Evolutionary conservation across 64 coral and sea anemone species (phyloP).

Genomic region (Dendrophyllia cribrosa): DNA sequence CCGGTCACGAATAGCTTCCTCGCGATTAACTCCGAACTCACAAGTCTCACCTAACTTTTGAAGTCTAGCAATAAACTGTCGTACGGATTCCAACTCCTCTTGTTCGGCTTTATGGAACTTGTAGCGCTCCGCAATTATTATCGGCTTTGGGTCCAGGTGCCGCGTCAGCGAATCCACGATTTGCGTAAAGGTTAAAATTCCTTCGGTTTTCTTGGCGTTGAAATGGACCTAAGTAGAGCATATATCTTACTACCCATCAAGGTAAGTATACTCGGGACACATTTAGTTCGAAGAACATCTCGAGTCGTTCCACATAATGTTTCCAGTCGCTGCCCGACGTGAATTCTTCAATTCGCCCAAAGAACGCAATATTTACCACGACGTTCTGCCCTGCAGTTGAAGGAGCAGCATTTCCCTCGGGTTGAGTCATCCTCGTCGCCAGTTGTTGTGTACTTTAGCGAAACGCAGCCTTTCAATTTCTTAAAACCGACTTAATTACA

Average conservation of each 20-base stretch:
- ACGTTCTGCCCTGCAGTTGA: too few species aligned
- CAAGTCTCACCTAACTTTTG: constrained; percentile 37
- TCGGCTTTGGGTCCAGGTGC: constrained; percentile 1
- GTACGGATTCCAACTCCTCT: constrained; percentile 22
- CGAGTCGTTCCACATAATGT: too few species aligned
- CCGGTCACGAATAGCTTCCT: constrained; percentile 33
- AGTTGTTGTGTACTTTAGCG: too few species aligned
- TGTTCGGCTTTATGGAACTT: constrained; percentile 49
- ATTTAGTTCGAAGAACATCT: too few species aligned
- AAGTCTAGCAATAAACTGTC: constrained; percentile 20
- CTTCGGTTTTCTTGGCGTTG: constrained; percentile 20
- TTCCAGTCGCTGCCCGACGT: too few species aligned
- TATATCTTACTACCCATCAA: constrained; percentile 33
- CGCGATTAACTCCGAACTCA: constrained; percentile 3
- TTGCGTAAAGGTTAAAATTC: constrained; percentile 21
- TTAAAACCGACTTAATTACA: too few species aligned
- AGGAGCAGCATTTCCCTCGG: too few species aligned
- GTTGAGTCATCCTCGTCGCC: too few species aligned
- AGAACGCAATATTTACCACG: too few species aligned
- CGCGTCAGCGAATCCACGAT: background rate
- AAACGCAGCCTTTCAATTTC: too few species aligned
- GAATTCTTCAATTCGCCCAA: too few species aligned
- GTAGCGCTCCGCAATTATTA: background rate
- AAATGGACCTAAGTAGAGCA: constrained; percentile 7
- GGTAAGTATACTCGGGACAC: background rate